Conservation (phyloP, 2,113 vertebrate genomes). For the Promerops cafer region DNA sequence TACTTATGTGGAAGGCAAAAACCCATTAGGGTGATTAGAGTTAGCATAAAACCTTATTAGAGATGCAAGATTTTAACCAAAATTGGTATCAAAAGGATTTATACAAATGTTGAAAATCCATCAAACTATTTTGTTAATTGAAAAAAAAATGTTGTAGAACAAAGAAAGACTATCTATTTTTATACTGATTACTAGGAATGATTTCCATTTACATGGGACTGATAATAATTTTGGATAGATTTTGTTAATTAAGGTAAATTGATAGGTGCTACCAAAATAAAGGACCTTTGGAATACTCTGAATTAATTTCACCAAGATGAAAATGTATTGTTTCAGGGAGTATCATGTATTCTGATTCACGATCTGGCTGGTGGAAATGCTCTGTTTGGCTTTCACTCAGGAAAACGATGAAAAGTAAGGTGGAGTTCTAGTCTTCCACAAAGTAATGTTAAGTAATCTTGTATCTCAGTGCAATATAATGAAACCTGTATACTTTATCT, state of each 20-base stretch:
- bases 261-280: background rate
- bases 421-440: background rate
- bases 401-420: background rate
- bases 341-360: background rate
- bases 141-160: background rate
- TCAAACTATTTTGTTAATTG: background rate
- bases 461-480: background rate
- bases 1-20: background rate
- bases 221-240: background rate
- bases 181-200: background rate
- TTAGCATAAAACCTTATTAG: background rate
- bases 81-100: background rate
- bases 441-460: rapidly evolving
- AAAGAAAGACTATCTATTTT: background rate
- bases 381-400: background rate
- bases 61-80: background rate
- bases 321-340: background rate
- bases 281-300: background rate
- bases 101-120: background rate
- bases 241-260: background rate
- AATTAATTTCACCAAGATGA: background rate
- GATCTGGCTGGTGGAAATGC: background rate
- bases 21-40: background rate
- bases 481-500: background rate
- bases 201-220: background rate